phyloP scores from a whole-genome alignment of 2,888 invertebrate genomes.

The Monochamus alternatus region DNA sequence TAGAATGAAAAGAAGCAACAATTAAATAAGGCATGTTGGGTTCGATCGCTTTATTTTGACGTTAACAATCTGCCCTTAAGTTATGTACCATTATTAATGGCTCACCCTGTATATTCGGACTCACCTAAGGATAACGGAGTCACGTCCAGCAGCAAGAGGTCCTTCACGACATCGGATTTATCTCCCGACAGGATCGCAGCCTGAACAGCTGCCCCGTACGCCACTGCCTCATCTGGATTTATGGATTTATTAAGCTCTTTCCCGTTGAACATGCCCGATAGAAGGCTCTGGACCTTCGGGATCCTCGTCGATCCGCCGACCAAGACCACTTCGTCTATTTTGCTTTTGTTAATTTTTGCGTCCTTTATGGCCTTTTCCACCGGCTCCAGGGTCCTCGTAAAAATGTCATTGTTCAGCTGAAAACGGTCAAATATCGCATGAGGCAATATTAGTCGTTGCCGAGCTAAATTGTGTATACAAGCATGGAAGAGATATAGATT shows the following conservation, averaged over 20 bases:
- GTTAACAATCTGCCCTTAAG: no score
- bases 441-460: background rate
- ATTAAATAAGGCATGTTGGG: no score
- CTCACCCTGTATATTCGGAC: background rate
- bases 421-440: slow-evolving; percentile 13
- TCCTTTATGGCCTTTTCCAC: slow-evolving; percentile 79
- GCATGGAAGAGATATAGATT: no score
- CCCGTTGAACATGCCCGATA: slow-evolving; percentile 73
- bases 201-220: slow-evolving; percentile 80
- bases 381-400: slow-evolving; percentile 77
- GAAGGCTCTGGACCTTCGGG: slow-evolving; percentile 78
- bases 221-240: slow-evolving; percentile 83
- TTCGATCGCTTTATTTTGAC: no score
- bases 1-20: no score
- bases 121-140: slow-evolving; percentile 75
- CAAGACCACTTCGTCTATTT: slow-evolving; percentile 75
- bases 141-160: slow-evolving; percentile 79
- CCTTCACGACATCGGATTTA: slow-evolving; percentile 74
- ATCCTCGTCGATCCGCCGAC: slow-evolving; percentile 81
- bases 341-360: slow-evolving; percentile 75
- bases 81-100: no score
- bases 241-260: slow-evolving; percentile 80
- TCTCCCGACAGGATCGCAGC: slow-evolving; percentile 77
- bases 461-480: no score
- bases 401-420: slow-evolving; percentile 76